Evolutionary conservation across 2,888 invertebrate species (phyloP).

Genomic region (Eilema griseolum): DNA sequence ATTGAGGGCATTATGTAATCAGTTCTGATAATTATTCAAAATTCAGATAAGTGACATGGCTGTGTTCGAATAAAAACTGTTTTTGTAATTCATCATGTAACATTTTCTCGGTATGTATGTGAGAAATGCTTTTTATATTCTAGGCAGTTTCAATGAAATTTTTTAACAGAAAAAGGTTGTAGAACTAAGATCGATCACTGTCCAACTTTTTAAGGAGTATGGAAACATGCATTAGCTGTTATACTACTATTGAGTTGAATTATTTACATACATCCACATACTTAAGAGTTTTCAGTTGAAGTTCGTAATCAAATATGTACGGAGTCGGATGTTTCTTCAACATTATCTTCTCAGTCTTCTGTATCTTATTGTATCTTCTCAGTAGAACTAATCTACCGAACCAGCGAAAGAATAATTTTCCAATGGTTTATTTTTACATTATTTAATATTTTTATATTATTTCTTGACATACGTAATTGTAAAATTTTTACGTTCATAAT

Average conservation of each 20-base stretch:
- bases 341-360: too few species aligned
- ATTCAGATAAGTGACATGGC: background rate
- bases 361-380: too few species aligned
- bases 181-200: background rate
- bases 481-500: too few species aligned
- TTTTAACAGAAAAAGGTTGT: background rate
- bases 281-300: background rate
- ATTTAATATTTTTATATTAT: too few species aligned
- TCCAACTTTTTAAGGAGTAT: background rate
- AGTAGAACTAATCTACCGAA: too few species aligned
- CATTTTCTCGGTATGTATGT: background rate
- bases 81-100: background rate
- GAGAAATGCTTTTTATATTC: background rate
- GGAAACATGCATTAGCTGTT: background rate
- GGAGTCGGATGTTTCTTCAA: too few species aligned
- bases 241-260: too few species aligned
- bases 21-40: background rate
- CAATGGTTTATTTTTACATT: too few species aligned
- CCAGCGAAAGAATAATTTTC: too few species aligned
- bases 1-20: background rate
- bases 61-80: background rate
- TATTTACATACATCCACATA: background rate
- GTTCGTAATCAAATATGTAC: background rate
- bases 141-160: background rate
- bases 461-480: too few species aligned